Conservation (phyloP, 2,888 invertebrate genomes). For the Exocentrus adspersus region DNA sequence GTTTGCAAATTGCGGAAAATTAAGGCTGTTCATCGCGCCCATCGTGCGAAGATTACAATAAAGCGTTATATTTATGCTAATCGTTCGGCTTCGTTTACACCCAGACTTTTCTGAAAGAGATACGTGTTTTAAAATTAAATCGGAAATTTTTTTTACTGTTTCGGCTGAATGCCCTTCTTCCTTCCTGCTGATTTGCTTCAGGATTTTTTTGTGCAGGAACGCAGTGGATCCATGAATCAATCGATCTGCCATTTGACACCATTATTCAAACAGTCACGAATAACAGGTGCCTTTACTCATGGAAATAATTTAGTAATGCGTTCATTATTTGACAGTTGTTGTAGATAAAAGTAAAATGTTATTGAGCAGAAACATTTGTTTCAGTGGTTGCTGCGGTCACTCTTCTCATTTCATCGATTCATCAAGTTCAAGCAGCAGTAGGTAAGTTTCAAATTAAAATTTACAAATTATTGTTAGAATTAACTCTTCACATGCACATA, state of each 20-base stretch:
- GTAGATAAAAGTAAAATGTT: too few relatives aligned
- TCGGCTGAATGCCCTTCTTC: not conserved
- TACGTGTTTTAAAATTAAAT: not conserved
- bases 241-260: too few relatives aligned
- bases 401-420: conserved; percentile 12
- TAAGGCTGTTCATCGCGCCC: not conserved
- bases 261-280: too few relatives aligned
- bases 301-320: too few relatives aligned
- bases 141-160: not conserved
- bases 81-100: not conserved
- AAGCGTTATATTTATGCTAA: not conserved
- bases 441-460: conserved; percentile 31
- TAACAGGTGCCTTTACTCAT: too few relatives aligned
- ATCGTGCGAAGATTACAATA: not conserved
- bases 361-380: too few relatives aligned
- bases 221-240: too few relatives aligned
- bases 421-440: conserved; percentile 30
- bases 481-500: too few relatives aligned
- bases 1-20: not conserved
- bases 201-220: too few relatives aligned
- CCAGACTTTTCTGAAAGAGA: not conserved
- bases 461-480: too few relatives aligned
- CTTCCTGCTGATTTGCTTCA: too few relatives aligned
- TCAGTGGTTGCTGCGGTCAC: conserved; percentile 34
- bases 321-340: too few relatives aligned